Conservation (phyloP, 1,140 invertebrate genomes). For the Drosophila bocqueti region DNA sequence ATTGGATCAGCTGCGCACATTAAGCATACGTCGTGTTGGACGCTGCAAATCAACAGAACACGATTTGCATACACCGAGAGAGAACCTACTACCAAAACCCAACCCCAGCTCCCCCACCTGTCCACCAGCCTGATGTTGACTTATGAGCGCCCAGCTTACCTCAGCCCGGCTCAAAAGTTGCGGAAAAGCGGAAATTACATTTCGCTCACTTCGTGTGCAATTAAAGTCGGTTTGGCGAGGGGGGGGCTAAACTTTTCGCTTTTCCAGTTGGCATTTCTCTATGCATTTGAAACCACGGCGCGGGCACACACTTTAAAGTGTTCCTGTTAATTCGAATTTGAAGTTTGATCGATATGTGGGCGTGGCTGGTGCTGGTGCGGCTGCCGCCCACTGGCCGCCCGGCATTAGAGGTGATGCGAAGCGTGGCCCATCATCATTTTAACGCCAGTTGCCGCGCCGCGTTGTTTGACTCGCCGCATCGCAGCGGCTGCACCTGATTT, state of each 20-base stretch:
- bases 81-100: constrained; percentile 10
- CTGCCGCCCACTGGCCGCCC: constrained; percentile 47
- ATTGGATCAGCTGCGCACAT: constrained; percentile 56
- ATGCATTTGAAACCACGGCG: constrained; percentile 47
- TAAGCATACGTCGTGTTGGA: constrained; percentile 69
- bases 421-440: constrained; percentile 66
- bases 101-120: constrained; percentile 1
- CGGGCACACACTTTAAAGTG: constrained; percentile 73
- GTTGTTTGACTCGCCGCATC: constrained; percentile 67
- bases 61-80: constrained; percentile 37
- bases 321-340: constrained; percentile 74
- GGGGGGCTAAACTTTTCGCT: constrained; percentile 52
- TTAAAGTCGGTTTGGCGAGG: constrained; percentile 49
- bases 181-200: constrained; percentile 73
- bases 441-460: constrained; percentile 59
- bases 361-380: constrained; percentile 30
- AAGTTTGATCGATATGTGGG: constrained; percentile 84
- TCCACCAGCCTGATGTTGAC: constrained; percentile 56
- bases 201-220: constrained; percentile 71
- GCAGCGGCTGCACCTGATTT: constrained; percentile 32
- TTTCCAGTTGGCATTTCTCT: constrained; percentile 23
- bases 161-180: constrained; percentile 27
- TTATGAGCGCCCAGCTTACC: constrained; percentile 38
- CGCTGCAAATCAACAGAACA: constrained; percentile 36
- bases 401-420: constrained; percentile 70